Conservation (phyloP, 1,140 invertebrate genomes). For the Camponotus floridanus region DNA sequence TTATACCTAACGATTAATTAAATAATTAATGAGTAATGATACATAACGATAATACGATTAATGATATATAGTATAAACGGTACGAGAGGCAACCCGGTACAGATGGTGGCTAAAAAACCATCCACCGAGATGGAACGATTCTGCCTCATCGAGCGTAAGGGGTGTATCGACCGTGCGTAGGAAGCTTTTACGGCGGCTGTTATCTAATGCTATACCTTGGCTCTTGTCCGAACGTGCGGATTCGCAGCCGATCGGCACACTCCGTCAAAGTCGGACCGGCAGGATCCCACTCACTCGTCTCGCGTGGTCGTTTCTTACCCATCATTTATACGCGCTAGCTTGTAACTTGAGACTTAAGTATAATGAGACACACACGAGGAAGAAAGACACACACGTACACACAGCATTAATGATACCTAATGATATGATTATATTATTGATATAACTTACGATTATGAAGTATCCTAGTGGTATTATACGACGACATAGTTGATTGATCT, state of each 20-base stretch:
- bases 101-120: conserved; percentile 84
- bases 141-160: conserved; percentile 76
- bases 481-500: conserved; percentile 86
- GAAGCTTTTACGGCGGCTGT: conserved; percentile 56
- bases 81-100: conserved; percentile 82
- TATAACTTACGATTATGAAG: conserved; percentile 86
- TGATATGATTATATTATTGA: conserved; percentile 86
- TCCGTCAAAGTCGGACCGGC: conserved; percentile 53
- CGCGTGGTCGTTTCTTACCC: conserved; percentile 86
- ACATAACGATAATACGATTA: conserved; percentile 78
- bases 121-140: conserved; percentile 83
- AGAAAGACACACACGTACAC: conserved; percentile 75
- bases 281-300: conserved; percentile 63
- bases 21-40: conserved; percentile 79
- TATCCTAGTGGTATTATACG: conserved; percentile 86
- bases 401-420: conserved; percentile 84
- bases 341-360: conserved; percentile 83
- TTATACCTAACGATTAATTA: conserved; percentile 81
- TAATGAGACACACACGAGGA: conserved; percentile 71
- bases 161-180: conserved; percentile 69
- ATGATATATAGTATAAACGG: conserved; percentile 80
- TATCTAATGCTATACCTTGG: conserved; percentile 34
- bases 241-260: conserved; percentile 65
- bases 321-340: conserved; percentile 86
- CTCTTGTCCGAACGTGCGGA: conserved; percentile 57